Conservation (phyloP, 1,140 invertebrate genomes). For the Phortica variegata region DNA sequence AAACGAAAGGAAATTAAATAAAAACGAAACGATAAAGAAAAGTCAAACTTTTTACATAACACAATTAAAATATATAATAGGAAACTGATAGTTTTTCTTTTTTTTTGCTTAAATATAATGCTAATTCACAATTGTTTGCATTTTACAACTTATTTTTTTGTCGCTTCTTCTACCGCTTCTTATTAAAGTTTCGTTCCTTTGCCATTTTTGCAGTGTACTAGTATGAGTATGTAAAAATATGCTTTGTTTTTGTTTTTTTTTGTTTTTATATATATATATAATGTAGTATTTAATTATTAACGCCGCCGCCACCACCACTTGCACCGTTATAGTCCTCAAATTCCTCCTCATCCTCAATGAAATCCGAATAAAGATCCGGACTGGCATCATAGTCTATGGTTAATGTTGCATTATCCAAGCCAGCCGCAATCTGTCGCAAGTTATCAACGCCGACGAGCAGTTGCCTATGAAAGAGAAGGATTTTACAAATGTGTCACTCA, state of each 20-base stretch:
- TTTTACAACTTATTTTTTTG: no score
- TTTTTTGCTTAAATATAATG: no score
- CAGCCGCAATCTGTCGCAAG: slow-evolving; percentile 61
- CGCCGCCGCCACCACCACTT: slow-evolving; percentile 1
- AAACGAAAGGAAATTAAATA: no score
- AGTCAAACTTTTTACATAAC: no score
- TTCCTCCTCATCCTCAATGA: slow-evolving; percentile 16
- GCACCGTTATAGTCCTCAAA: slow-evolving; percentile 8
- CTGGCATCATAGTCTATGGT: slow-evolving; percentile 28
- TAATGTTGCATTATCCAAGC: slow-evolving; percentile 31
- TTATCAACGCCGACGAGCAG: slow-evolving; percentile 68
- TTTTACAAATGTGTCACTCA: not conserved
- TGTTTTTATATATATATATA: slow-evolving; percentile 27
- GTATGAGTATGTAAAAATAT: no score
- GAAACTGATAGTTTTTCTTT: no score
- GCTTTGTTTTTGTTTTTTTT: not conserved
- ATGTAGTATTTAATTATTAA: slow-evolving; percentile 11
- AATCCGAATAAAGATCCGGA: slow-evolving; percentile 44
- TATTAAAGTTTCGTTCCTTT: no score
- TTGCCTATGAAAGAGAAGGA: slow-evolving; percentile 58
- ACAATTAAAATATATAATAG: no score
- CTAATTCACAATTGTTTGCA: no score
- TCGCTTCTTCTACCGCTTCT: no score
- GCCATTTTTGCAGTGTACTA: no score
- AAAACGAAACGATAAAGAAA: no score